These are phyloP conservation scores for Alauda arvensis DNA, from an alignment of 2,797 vertebrate species.

Conservation along the genomic window DNA sequence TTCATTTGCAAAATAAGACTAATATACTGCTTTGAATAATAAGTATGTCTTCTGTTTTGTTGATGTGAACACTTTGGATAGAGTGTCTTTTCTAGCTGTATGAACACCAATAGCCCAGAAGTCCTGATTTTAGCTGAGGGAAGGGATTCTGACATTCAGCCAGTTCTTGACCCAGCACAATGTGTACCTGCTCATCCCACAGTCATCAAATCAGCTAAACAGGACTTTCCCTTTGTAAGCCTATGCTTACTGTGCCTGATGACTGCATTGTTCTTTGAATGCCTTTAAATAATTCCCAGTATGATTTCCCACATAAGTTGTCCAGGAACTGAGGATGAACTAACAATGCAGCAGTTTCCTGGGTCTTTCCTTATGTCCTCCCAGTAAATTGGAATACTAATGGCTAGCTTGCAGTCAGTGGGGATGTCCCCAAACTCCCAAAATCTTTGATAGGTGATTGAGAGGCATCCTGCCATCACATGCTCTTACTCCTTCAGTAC, in stretches of 20 bases:
- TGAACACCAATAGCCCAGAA: fast-evolving
- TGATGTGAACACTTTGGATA: not conserved
- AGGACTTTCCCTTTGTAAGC: not conserved
- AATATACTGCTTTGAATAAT: not conserved
- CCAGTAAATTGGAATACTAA: not conserved
- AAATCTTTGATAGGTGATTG: not conserved
- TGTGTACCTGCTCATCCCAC: not conserved
- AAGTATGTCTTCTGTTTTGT: not conserved
- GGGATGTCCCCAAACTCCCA: not conserved
- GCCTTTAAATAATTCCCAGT: not conserved
- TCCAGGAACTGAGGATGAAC: not conserved
- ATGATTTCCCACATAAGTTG: not conserved
- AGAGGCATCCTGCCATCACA: not conserved
- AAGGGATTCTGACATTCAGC: not conserved
- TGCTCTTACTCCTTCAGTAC: not conserved
- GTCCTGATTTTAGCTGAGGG: not conserved
- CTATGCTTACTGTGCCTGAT: not conserved
- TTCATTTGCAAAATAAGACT: not conserved
- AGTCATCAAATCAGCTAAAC: not conserved
- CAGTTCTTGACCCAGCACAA: not conserved
- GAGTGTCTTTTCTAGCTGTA: not conserved
- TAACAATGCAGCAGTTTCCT: not conserved
- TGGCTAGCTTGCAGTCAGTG: not conserved
- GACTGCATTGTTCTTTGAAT: not conserved
- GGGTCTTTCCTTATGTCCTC: not conserved